Evolutionary conservation across 2,797 vertebrate species (phyloP).

Genomic region (Helicolenus hilgendorfi): DNA sequence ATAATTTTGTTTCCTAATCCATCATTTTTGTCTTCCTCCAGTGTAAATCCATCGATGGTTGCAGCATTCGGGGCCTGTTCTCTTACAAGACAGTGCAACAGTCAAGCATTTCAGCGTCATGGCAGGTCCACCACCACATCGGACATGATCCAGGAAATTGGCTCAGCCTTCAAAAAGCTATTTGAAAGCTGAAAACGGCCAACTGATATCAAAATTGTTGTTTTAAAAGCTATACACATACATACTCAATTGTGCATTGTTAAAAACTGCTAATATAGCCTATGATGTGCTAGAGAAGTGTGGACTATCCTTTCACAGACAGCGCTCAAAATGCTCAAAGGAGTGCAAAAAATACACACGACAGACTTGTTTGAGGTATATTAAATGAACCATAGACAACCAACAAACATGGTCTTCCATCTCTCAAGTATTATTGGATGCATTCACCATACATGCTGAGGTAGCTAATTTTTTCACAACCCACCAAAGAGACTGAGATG

Average conservation of each 20-base stretch:
- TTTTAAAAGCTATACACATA: constrained; percentile 12
- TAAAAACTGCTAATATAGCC: background rate
- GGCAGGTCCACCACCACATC: constrained; percentile 96
- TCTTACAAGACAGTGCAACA: constrained; percentile 96
- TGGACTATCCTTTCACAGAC: background rate
- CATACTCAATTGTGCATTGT: constrained; percentile 17
- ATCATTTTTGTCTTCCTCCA: constrained; percentile 53
- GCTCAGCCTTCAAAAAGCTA: constrained; percentile 94
- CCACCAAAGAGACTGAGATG: constrained; percentile 15
- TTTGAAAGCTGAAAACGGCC: constrained; percentile 93
- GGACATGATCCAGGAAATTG: constrained; percentile 97
- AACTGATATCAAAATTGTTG: background rate
- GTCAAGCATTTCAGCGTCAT: constrained; percentile 94
- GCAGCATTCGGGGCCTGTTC: constrained; percentile 96
- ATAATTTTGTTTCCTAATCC: background rate
- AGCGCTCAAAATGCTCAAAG: background rate
- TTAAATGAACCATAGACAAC: constrained; percentile 20
- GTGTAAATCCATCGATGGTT: constrained; percentile 94
- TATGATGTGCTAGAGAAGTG: background rate
- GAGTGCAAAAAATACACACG: constrained; percentile 5
- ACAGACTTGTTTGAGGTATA: constrained; percentile 16
- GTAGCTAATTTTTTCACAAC: background rate
- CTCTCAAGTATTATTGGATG: background rate
- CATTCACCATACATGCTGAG: background rate
- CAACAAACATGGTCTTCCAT: background rate